phyloP scores from a whole-genome alignment of 2,113 vertebrate genomes.

The Percopsis transmontana region DNA sequence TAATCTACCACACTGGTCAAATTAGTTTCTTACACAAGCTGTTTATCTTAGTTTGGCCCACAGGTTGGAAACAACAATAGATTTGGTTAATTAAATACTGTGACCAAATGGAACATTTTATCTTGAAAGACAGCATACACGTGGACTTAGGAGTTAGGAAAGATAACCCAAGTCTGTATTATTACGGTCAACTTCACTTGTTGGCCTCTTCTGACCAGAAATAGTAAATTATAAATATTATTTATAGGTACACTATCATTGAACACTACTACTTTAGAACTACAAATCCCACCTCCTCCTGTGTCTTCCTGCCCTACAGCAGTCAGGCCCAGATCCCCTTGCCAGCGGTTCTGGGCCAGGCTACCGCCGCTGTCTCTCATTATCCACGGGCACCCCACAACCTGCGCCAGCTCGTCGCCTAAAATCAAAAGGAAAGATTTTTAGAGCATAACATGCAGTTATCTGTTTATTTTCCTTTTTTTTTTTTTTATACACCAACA shows the following conservation, averaged over 20 bases:
- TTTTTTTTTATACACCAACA: background rate
- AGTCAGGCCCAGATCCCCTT: constrained; percentile 79
- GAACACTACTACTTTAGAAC: background rate
- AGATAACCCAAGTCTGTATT: no score
- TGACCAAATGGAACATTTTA: no score
- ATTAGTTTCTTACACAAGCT: no score
- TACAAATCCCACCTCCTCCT: constrained; percentile 57
- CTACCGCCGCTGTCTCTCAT: constrained; percentile 83
- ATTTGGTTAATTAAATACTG: no score
- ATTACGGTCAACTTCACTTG: no score
- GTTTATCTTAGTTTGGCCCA: no score
- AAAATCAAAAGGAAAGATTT: background rate
- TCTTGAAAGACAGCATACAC: no score
- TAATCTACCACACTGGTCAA: no score
- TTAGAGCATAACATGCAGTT: background rate
- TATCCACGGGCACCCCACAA: constrained; percentile 80
- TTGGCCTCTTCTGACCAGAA: background rate
- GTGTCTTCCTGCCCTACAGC: constrained; percentile 75
- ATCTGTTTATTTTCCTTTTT: background rate
- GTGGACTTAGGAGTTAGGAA: no score
- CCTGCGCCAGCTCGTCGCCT: constrained; percentile 83
- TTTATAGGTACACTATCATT: background rate
- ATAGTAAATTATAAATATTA: background rate
- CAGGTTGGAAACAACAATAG: no score
- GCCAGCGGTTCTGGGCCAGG: constrained; percentile 82